Conservation (phyloP, 2,113 vertebrate genomes). For the Leuciscus idus region DNA sequence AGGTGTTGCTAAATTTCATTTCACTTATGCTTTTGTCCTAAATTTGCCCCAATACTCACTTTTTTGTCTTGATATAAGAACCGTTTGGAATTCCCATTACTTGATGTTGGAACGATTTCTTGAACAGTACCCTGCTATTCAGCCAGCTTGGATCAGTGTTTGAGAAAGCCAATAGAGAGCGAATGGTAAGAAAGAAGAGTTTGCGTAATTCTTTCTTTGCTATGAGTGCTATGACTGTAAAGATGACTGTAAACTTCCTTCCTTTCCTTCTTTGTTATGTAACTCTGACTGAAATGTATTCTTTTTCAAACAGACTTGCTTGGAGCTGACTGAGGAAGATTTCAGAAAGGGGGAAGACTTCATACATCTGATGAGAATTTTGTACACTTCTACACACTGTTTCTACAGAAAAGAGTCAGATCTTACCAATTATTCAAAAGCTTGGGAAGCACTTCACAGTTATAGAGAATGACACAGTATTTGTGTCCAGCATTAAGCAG, state of each 20-base stretch:
- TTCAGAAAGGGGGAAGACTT: background rate
- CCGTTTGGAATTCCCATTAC: background rate
- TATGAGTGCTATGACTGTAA: background rate
- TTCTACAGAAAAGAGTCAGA: background rate
- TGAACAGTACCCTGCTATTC: background rate
- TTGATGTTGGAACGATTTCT: background rate
- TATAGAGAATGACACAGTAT: background rate
- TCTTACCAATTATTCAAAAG: slow-evolving; percentile 6
- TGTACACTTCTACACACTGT: background rate
- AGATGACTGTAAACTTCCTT: background rate
- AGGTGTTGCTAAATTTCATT: background rate
- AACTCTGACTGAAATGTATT: background rate
- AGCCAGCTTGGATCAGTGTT: background rate
- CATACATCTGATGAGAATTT: background rate
- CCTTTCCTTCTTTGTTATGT: background rate
- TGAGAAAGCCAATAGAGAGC: background rate
- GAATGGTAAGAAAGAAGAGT: background rate
- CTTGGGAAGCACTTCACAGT: background rate
- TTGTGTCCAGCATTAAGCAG: no score
- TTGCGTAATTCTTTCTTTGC: background rate
- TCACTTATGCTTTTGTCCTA: background rate
- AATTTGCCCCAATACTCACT: background rate
- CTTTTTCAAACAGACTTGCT: background rate
- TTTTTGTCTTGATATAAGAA: background rate
- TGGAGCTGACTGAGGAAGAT: background rate